phyloP scores from a whole-genome alignment of 2,888 invertebrate species.

The Eupithecia subumbrata region DNA sequence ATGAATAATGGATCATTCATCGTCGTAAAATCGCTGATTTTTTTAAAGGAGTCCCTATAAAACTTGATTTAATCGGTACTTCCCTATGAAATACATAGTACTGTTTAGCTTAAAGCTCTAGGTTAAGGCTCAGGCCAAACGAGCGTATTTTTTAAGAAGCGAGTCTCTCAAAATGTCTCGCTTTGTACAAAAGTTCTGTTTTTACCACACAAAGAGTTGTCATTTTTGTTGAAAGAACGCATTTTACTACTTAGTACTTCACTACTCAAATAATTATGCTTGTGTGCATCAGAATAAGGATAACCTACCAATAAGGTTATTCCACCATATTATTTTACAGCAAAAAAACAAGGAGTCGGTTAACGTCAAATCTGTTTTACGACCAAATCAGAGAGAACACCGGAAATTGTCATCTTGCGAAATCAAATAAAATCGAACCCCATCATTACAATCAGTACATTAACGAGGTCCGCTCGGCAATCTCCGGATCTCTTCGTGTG shows the following conservation, averaged over 20 bases:
- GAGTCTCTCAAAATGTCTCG: too few relatives aligned
- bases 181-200: too few relatives aligned
- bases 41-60: not conserved
- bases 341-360: not conserved
- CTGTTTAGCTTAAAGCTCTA: not conserved
- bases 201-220: too few relatives aligned
- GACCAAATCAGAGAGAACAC: not conserved
- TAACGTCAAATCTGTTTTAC: not conserved
- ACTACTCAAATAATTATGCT: not conserved
- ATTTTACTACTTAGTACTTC: too few relatives aligned
- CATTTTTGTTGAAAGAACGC: too few relatives aligned
- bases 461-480: constrained; percentile 66
- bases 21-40: constrained; percentile 21
- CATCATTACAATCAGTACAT: constrained; percentile 49
- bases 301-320: too few relatives aligned
- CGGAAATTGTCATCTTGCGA: constrained; percentile 12
- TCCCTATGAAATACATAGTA: not conserved
- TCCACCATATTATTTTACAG: not conserved
- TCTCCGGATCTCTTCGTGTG: constrained; percentile 78
- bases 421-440: constrained; percentile 29
- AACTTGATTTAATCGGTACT: not conserved
- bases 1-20: constrained; percentile 33
- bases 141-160: too few relatives aligned
- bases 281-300: too few relatives aligned
- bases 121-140: too few relatives aligned